These are phyloP conservation scores for Salarias fasciatus DNA, from an alignment of 2,797 vertebrate genomes.

Conservation along the genomic window DNA sequence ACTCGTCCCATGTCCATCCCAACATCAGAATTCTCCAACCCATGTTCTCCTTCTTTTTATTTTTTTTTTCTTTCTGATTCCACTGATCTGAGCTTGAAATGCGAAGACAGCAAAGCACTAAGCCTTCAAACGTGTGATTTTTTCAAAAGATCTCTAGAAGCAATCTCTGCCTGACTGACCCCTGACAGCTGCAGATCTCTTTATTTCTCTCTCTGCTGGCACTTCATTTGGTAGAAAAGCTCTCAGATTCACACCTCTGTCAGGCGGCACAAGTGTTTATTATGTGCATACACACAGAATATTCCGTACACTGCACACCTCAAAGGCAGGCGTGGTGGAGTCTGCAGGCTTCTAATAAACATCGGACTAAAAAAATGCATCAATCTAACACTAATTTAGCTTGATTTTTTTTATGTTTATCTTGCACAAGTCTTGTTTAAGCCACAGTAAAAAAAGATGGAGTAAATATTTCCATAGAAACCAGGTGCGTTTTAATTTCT, in stretches of 20 bases:
- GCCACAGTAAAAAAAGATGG: neutral
- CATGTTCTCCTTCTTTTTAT: slow-evolving; percentile 71
- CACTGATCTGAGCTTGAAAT: slow-evolving; percentile 97
- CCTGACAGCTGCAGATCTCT: slow-evolving; percentile 93
- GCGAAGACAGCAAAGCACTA: slow-evolving; percentile 91
- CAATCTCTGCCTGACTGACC: slow-evolving; percentile 97
- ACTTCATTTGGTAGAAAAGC: slow-evolving; percentile 96
- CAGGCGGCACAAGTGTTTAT: slow-evolving; percentile 91
- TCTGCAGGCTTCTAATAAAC: slow-evolving; percentile 49
- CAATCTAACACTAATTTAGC: slow-evolving; percentile 3
- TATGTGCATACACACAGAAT: slow-evolving; percentile 86
- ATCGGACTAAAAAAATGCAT: slow-evolving; percentile 14
- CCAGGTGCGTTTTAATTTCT: slow-evolving; percentile 1
- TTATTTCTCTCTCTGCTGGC: slow-evolving; percentile 91
- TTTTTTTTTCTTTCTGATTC: slow-evolving; percentile 74
- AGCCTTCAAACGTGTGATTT: slow-evolving; percentile 97
- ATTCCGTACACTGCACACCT: slow-evolving; percentile 63
- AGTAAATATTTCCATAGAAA: neutral
- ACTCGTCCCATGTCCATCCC: slow-evolving; percentile 85
- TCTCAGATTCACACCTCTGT: slow-evolving; percentile 94
- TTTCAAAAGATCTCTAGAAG: slow-evolving; percentile 97
- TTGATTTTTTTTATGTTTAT: neutral
- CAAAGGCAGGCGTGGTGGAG: slow-evolving; percentile 39
- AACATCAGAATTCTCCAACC: slow-evolving; percentile 90
- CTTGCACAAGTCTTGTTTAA: neutral